A percentile compares a stretch with the other conserved stretches of the same genome.
These are phyloP conservation scores for Esox niger DNA, from an alignment of 2,113 vertebrate species.

Conservation along the genomic window DNA sequence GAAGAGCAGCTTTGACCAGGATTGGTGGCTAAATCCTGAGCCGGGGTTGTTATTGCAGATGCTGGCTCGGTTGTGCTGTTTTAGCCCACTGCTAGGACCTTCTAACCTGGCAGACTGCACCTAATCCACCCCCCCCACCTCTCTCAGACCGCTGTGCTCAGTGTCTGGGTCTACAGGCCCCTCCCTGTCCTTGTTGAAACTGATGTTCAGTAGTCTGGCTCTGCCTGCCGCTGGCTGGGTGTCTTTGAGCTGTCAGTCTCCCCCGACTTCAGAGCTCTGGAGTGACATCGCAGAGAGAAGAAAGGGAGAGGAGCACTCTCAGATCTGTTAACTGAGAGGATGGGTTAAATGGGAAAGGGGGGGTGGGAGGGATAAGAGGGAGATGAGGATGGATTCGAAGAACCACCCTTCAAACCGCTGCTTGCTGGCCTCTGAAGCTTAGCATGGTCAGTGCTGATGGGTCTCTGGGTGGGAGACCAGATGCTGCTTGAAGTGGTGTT, in stretches of 20 bases:
- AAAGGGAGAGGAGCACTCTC: constrained; percentile 37
- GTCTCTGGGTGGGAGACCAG: no score
- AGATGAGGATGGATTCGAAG: neutral
- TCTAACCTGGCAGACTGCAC: constrained; percentile 33
- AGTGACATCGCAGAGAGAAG: constrained; percentile 47
- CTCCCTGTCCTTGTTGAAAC: neutral
- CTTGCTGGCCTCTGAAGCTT: no score
- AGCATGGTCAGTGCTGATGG: no score
- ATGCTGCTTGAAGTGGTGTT: no score
- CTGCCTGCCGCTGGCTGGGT: constrained; percentile 31
- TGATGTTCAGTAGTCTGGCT: constrained; percentile 21
- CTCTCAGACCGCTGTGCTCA: neutral
- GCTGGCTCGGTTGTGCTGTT: neutral
- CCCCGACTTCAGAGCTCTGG: constrained; percentile 55
- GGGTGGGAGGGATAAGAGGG: constrained; percentile 13
- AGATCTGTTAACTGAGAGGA: no score
- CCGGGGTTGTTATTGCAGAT: constrained; percentile 5
- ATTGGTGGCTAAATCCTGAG: neutral
- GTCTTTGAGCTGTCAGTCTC: constrained; percentile 62
- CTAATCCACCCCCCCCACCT: constrained; percentile 18
- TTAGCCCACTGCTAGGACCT: constrained; percentile 27
- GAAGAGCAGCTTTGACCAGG: neutral
- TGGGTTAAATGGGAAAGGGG: constrained; percentile 43
- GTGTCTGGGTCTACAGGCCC: constrained; percentile 6
- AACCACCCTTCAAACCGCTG: no score